Base-by-base conservation (phyloP, 2,113 vertebrate species). In the Taurulus bubalis region DNA sequence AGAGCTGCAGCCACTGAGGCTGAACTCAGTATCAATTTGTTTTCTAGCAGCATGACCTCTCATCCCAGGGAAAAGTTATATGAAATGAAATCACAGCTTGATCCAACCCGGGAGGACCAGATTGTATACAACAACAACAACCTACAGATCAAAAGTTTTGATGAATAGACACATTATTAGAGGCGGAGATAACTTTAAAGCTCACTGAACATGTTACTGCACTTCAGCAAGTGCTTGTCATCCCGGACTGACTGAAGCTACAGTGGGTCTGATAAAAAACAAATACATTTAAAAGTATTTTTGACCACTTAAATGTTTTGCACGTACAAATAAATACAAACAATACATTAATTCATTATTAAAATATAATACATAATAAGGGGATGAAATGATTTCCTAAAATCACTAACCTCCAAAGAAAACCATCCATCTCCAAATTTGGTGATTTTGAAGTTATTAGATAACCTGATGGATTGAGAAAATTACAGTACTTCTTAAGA, bases 11-110 rank as follows among this genome's bases (percentile, higher is more conserved):
- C 64, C 64, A 71, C 84, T 90, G 84, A 67, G 84, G 89, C 85
- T 83, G 79, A 88, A 88, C 76, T 38, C 40, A 84, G 85, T 75
- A 79, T 85, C 80, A 79, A 71, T 84, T 88, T 87, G 81, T 86
- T 90, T 87, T 74, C 80, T 71, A 71, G 72, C 70, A 64, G 77
- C 75, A 55, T 82, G 82, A 79, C 82, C 86, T 72, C 75, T 79
- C 77, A 77, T 63, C 8, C 18, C 56, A 66, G 30, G 70, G 65
- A 77, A 88, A 84, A 79, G 64, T 66, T 60, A 42, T 71, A 68
- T 62, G 38, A 80, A 82, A 87, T 85, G 26, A 59, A 63, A 63
- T n/a, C 74, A 71, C 79, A 81, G 75, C 34, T 72, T 72, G 59
- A 73, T 56, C 14, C 69, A 71, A 56, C 45, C 34, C 51, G 58